phyloP scores from a whole-genome alignment of 30 jellyfish, hydroid and myxozoan species.

The Hydractinia symbiolongicarpus region DNA sequence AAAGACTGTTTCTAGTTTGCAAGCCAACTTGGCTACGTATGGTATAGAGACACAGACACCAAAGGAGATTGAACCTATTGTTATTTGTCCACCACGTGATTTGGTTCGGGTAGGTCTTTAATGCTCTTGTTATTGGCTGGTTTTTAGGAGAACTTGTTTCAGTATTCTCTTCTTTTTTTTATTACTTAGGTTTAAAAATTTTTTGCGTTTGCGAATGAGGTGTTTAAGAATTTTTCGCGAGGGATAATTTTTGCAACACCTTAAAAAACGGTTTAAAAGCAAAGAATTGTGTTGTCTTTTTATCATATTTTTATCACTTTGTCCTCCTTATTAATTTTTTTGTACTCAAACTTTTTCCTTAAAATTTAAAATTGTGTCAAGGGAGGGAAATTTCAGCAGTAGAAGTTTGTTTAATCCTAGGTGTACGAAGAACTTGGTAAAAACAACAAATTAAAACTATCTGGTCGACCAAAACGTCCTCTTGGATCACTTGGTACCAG shows the following conservation, averaged over 20 bases:
- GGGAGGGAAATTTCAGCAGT: neutral
- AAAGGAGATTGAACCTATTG: conserved; percentile 87
- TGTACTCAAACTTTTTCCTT: too few species aligned
- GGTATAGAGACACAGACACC: conserved; percentile 96
- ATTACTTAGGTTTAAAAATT: too few species aligned
- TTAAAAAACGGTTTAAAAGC: too few species aligned
- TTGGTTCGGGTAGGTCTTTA: conserved; percentile 62
- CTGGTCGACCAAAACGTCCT: conserved; percentile 97
- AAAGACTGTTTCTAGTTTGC: conserved; percentile 36
- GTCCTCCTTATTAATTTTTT: too few species aligned
- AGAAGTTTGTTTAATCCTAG: conserved; percentile 20
- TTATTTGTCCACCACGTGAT: conserved; percentile 73
- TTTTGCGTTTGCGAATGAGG: too few species aligned
- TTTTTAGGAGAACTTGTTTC: neutral
- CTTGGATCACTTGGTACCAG: conserved; percentile 93
- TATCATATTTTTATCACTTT: too few species aligned
- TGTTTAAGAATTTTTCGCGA: too few species aligned
- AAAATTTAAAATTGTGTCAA: neutral
- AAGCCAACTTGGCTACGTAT: conserved; percentile 87
- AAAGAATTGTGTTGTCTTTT: neutral
- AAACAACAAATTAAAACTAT: conserved; percentile 56
- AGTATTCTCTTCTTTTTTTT: too few species aligned
- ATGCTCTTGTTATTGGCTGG: neutral
- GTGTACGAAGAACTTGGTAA: conserved; percentile 81
- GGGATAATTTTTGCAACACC: too few species aligned